phyloP scores from a whole-genome alignment of 2,113 vertebrate species.

The Crocuta crocuta region DNA sequence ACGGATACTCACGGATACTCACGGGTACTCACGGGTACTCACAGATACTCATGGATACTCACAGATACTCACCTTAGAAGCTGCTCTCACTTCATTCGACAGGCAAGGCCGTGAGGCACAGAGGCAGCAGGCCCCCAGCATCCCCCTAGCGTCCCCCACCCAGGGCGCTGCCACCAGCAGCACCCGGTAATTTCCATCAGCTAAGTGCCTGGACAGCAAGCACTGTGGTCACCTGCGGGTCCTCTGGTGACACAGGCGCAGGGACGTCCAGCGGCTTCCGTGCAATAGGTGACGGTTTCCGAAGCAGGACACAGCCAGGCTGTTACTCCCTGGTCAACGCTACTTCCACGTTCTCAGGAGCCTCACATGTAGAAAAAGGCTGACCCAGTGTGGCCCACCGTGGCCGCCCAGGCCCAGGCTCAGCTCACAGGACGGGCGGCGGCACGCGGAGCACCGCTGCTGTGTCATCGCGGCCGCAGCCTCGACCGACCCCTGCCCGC shows the following conservation, averaged over 20 bases:
- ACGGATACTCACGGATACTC: background rate
- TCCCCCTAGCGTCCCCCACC: background rate
- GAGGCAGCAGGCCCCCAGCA: background rate
- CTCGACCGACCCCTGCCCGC: fast-evolving
- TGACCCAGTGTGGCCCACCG: fast-evolving
- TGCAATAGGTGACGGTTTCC: fast-evolving
- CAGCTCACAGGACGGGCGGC: background rate
- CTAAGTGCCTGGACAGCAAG: fast-evolving
- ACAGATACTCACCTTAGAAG: background rate
- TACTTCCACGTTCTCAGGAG: fast-evolving
- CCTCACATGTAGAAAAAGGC: background rate
- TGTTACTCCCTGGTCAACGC: fast-evolving
- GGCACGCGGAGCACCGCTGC: fast-evolving
- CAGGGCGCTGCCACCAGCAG: background rate
- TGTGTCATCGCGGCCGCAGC: fast-evolving
- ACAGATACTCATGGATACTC: background rate
- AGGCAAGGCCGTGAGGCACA: background rate
- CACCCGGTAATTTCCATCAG: background rate
- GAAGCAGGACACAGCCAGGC: no score
- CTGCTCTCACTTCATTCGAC: background rate
- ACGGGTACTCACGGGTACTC: fast-evolving
- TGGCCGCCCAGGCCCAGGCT: no score
- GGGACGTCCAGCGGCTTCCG: background rate
- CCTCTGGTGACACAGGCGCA: no score
- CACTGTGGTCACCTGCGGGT: fast-evolving